Evolutionary conservation across 2,888 invertebrate genomes (phyloP).

Genomic region (Chymomyza amoena): DNA sequence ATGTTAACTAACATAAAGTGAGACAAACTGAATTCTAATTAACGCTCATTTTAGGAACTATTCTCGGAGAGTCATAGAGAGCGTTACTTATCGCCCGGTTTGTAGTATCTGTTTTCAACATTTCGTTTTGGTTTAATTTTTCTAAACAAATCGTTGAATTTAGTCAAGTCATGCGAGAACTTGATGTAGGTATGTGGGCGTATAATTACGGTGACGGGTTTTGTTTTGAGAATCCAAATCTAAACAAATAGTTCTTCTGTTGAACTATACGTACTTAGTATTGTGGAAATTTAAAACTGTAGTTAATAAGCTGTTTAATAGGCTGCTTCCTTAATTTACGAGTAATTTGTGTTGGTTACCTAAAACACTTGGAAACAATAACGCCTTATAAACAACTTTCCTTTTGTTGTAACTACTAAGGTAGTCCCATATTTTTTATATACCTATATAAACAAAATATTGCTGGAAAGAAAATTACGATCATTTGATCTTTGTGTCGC

Average conservation of each 20-base stretch:
- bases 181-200: background rate
- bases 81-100: background rate
- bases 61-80: background rate
- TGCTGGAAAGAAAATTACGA: too few relatives aligned
- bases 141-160: conserved; percentile 16
- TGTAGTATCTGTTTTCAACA: background rate
- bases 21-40: background rate
- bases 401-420: too few relatives aligned
- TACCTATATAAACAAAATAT: too few relatives aligned
- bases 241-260: background rate
- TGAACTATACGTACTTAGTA: too few relatives aligned
- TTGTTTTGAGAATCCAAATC: background rate
- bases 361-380: too few relatives aligned
- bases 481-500: too few relatives aligned
- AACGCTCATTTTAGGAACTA: background rate
- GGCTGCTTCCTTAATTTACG: too few relatives aligned
- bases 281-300: too few relatives aligned
- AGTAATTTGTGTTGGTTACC: too few relatives aligned
- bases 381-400: too few relatives aligned
- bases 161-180: background rate
- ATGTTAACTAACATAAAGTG: background rate
- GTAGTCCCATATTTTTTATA: too few relatives aligned
- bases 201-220: background rate
- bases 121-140: conserved; percentile 40
- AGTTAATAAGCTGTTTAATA: too few relatives aligned